These are phyloP conservation scores for Amphilophus citrinellus DNA, from an alignment of 2,113 vertebrate species.

Conservation along the genomic window DNA sequence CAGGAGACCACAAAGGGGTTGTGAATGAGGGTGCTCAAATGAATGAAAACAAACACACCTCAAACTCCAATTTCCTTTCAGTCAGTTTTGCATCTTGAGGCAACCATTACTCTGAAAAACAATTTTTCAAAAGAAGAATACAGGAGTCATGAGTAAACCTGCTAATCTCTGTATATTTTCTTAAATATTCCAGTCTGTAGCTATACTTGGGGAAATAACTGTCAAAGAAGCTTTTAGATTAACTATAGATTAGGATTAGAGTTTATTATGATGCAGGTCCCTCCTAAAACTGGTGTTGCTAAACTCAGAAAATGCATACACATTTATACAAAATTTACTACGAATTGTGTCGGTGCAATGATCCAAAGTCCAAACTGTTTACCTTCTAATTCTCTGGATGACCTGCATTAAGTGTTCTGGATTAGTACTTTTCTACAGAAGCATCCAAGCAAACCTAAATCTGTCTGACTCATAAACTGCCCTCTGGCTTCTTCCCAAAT, in stretches of 20 bases:
- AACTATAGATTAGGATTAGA: neutral
- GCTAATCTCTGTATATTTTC: neutral
- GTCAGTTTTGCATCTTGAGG: neutral
- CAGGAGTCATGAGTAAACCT: conserved; percentile 7
- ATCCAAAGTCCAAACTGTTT: neutral
- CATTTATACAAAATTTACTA: neutral
- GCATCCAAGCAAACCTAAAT: conserved; percentile 31
- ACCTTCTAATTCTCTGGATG: neutral
- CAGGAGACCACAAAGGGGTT: neutral
- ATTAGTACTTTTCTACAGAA: conserved; percentile 30
- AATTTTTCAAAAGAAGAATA: too few relatives aligned
- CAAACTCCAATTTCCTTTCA: conserved; percentile 51
- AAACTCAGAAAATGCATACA: neutral
- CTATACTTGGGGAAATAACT: conserved; percentile 11
- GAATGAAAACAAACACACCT: conserved; percentile 46
- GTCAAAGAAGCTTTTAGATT: conserved; percentile 2
- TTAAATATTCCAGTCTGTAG: neutral
- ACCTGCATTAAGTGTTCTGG: conserved; percentile 12
- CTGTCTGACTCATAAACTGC: conserved; percentile 44
- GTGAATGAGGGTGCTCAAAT: neutral
- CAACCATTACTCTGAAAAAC: conserved; percentile 4
- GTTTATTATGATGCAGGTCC: neutral
- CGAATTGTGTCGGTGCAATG: neutral
- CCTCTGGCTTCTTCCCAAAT: conserved; percentile 59
- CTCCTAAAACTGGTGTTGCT: neutral